phyloP scores from a whole-genome alignment of 2,797 vertebrate genomes.

The Ispidina picta region DNA sequence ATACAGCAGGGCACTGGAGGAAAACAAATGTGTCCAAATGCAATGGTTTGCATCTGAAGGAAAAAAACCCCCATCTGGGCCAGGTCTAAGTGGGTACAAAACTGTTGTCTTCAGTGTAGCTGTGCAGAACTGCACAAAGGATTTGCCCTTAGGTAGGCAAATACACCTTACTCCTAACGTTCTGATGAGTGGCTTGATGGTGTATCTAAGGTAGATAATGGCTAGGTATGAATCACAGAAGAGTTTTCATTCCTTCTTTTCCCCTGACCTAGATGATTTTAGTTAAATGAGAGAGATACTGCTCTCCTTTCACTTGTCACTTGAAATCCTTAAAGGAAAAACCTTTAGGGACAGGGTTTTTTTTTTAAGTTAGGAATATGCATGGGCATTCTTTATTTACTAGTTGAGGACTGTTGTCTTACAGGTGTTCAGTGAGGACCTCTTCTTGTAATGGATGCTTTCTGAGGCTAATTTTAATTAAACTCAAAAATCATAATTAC shows the following conservation, averaged over 20 bases:
- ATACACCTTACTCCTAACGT: background rate
- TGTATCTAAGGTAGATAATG: background rate
- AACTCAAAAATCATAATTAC: constrained; percentile 39
- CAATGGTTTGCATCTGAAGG: background rate
- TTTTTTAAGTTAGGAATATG: background rate
- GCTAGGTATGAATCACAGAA: background rate
- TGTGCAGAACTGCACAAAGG: background rate
- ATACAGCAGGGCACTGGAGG: background rate
- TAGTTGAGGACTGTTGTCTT: background rate
- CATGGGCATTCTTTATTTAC: background rate
- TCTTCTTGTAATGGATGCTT: constrained; percentile 38
- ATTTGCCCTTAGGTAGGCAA: background rate
- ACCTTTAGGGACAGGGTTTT: background rate
- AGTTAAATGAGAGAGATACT: background rate
- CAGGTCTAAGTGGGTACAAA: background rate
- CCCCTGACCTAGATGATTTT: background rate
- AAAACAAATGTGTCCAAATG: background rate
- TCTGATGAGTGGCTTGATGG: background rate
- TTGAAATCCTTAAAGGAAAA: background rate
- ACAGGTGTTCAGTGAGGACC: background rate
- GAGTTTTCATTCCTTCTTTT: background rate
- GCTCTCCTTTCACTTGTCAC: background rate
- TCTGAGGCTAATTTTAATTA: constrained; percentile 33
- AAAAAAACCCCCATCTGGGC: background rate
- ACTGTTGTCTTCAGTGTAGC: background rate